phyloP scores from a whole-genome alignment of 1,140 invertebrate genomes.

The Phthorimaea operculella region DNA sequence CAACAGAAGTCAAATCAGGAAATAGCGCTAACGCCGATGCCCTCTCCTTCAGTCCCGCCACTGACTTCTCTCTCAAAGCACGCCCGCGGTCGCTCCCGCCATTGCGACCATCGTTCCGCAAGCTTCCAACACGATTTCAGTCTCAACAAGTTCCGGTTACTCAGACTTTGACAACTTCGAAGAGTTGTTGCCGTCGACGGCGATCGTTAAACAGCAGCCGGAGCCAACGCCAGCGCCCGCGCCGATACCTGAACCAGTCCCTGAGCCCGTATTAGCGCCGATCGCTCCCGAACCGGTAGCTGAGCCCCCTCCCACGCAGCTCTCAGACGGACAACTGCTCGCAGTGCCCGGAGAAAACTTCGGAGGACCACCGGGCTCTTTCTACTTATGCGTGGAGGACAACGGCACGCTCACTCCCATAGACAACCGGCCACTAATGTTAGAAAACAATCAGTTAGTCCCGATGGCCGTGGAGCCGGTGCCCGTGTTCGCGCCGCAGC shows the following conservation, averaged over 20 bases:
- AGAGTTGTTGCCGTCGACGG: constrained; percentile 54
- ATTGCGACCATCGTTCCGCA: constrained; percentile 21
- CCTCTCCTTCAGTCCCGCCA: constrained; percentile 15
- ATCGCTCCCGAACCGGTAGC: constrained; percentile 19
- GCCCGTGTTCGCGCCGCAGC: constrained; percentile 31
- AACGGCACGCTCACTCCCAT: constrained; percentile 76
- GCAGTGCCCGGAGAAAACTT: constrained; percentile 75
- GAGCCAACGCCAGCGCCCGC: constrained; percentile 11
- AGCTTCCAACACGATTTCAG: constrained; percentile 24
- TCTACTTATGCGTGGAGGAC: constrained; percentile 73
- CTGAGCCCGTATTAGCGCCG: constrained; percentile 5
- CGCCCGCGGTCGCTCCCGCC: not conserved
- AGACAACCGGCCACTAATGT: constrained; percentile 74
- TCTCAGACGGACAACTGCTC: constrained; percentile 72
- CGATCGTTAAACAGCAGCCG: constrained; percentile 36
- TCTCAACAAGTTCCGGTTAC: constrained; percentile 24
- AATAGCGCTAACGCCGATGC: constrained; percentile 20
- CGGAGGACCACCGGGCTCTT: constrained; percentile 72
- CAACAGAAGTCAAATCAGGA: constrained; percentile 35
- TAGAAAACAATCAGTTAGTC: constrained; percentile 70
- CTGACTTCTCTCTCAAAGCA: constrained; percentile 29
- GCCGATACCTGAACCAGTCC: too few relatives aligned
- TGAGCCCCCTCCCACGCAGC: constrained; percentile 38
- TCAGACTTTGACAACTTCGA: constrained; percentile 57
- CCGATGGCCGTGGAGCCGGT: constrained; percentile 57